Evolutionary conservation across 1,140 invertebrate genomes (phyloP), one percentile per base, ranked within the genome.

Genomic region (Triops longicaudatus): DNA sequence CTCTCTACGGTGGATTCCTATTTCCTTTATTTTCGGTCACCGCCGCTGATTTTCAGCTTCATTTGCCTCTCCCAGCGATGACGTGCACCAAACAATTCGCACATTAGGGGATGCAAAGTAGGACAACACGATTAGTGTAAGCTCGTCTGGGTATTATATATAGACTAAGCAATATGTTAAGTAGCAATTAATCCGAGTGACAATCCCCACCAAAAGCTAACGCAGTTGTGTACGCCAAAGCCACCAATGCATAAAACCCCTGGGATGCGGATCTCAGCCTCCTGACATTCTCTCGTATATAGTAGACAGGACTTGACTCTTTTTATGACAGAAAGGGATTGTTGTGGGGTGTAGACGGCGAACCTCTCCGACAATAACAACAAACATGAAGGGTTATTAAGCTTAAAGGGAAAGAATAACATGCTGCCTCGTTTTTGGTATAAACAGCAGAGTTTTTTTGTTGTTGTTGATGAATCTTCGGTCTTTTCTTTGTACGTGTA

Each of bases 111-210:
- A 17, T 22, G 17, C 50, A 17, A 63, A 63, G 22, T 10, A 17
- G 50, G 50, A 63, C 14, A 7, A 6, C 17, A 17, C 50, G 22
- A n/a, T 17, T 63, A 14, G 17, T 10, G 31, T 37, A 37, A 37
- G 31, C 7, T 37, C 31, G 31, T 37, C 31, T 2, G 31, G 7
- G 31, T 63, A 63, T 63, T n/a, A 22, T 22, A 63, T 63, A 63
- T 63, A 63, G 50, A 63, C 17, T 22, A 63, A 63, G 50, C 50
- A 63, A 63, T 63, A 63, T 63, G 50, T 63, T 63, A 63, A 63
- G 50, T 63, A 63, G 50, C 50, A 63, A 63, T 9, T 22, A 63
- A 63, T 63, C 50, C 17, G 50, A 63, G 50, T 63, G 50, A 63
- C 50, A 63, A 22, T n/a, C 50, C 50, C 31, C 7, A 37, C 31